These are phyloP conservation scores for Polyommatus icarus DNA, from an alignment of 2,888 invertebrate genomes.

Conservation along the genomic window DNA sequence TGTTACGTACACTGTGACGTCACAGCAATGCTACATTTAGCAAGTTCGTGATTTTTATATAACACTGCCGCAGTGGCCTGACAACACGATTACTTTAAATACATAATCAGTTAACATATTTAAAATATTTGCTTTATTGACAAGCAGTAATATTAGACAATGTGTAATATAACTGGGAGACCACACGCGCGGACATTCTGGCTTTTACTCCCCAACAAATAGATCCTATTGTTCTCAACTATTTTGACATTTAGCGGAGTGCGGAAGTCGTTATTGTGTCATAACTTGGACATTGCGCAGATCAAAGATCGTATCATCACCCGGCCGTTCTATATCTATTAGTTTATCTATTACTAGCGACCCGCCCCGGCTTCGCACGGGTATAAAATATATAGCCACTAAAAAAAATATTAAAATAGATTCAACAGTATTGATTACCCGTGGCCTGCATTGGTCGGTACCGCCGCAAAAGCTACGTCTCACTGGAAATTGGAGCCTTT, in stretches of 20 bases:
- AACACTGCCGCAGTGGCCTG: not conserved
- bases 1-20: constrained; percentile 1
- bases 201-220: not conserved
- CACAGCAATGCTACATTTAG: constrained; percentile 2
- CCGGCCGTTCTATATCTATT: constrained; percentile 1
- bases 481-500: too few species aligned
- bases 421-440: too few species aligned
- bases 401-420: too few species aligned
- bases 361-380: too few species aligned
- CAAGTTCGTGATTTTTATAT: constrained; percentile 1
- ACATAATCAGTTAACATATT: not conserved
- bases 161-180: not conserved
- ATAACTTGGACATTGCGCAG: constrained; percentile 7
- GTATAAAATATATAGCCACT: too few species aligned
- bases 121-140: not conserved
- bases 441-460: too few species aligned
- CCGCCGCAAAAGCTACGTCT: too few species aligned
- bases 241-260: not conserved
- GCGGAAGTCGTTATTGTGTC: constrained; percentile 17
- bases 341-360: not conserved
- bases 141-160: not conserved
- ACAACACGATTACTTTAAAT: not conserved
- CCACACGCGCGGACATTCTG: not conserved
- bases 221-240: constrained; percentile 14
- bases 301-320: constrained; percentile 19